Conservation (phyloP, 1,140 invertebrate species). For the Eurosta solidaginis region DNA sequence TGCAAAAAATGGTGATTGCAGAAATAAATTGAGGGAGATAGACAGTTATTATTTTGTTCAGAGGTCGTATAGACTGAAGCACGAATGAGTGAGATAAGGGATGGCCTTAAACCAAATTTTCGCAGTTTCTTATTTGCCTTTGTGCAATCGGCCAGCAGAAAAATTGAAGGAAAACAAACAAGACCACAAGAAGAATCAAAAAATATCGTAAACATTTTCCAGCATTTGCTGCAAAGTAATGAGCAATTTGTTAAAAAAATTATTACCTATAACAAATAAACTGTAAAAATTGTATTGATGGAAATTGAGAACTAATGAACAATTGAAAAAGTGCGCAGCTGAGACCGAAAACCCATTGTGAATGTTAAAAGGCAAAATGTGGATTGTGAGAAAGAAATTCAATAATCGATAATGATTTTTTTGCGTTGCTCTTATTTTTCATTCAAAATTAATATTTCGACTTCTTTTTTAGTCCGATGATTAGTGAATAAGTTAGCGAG, state of each 20-base stretch:
- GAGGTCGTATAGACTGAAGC: neutral
- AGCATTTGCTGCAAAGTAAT: neutral
- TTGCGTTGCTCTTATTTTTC: neutral
- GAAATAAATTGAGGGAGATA: neutral
- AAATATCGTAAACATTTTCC: slow-evolving; percentile 6
- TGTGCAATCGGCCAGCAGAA: neutral
- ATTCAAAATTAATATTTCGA: neutral
- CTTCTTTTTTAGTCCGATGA: neutral
- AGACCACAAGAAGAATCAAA: neutral
- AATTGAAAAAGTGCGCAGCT: slow-evolving; percentile 12
- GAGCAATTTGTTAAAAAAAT: neutral
- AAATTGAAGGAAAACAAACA: slow-evolving; percentile 16
- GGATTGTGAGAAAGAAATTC: neutral
- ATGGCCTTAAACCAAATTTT: neutral
- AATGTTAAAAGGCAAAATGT: slow-evolving; percentile 2
- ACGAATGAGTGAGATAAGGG: slow-evolving; percentile 3
- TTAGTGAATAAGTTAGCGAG: neutral
- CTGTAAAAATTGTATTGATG: too few species aligned
- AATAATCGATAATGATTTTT: slow-evolving; percentile 28
- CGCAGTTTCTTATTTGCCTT: neutral
- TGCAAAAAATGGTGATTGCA: slow-evolving; percentile 33
- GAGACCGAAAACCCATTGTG: neutral
- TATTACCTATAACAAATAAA: too few species aligned
- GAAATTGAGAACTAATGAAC: neutral
- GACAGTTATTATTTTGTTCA: too few species aligned